Evolutionary conservation across 2,797 vertebrate species (phyloP).

Genomic region (Esox masquinongy): DNA sequence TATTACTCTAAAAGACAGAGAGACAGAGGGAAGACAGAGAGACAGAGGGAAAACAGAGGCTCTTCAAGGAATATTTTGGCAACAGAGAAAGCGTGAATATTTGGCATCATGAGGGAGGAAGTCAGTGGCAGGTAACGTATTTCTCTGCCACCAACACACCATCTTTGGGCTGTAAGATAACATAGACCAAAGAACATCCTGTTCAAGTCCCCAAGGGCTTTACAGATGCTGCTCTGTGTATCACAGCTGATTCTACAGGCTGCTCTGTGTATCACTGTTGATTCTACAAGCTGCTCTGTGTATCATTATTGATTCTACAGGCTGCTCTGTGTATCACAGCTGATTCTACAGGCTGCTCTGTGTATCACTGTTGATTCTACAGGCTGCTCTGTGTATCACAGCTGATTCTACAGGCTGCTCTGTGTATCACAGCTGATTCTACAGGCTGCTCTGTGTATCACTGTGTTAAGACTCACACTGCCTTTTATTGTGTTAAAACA

Average conservation of each 20-base stretch:
- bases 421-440: too few relatives aligned
- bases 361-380: too few relatives aligned
- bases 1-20: constrained; percentile 29
- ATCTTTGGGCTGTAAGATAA: not conserved
- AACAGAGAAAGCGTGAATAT: constrained; percentile 47
- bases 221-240: not conserved
- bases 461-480: not conserved
- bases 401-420: too few relatives aligned
- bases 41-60: not conserved
- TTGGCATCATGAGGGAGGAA: constrained; percentile 47
- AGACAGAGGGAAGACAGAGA: constrained; percentile 18
- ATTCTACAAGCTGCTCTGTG: too few relatives aligned
- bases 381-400: too few relatives aligned
- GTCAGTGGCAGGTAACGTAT: constrained; percentile 52
- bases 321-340: too few relatives aligned
- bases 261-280: too few relatives aligned
- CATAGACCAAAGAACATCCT: constrained; percentile 9
- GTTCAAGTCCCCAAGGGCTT: not conserved
- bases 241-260: constrained; percentile 11
- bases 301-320: too few relatives aligned
- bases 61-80: constrained; percentile 26
- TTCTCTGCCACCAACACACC: not conserved
- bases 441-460: not conserved
- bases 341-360: too few relatives aligned
- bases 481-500: too few relatives aligned